Conservation (phyloP, 2,888 invertebrate genomes). For the Rhimphoctona megacephalus region DNA sequence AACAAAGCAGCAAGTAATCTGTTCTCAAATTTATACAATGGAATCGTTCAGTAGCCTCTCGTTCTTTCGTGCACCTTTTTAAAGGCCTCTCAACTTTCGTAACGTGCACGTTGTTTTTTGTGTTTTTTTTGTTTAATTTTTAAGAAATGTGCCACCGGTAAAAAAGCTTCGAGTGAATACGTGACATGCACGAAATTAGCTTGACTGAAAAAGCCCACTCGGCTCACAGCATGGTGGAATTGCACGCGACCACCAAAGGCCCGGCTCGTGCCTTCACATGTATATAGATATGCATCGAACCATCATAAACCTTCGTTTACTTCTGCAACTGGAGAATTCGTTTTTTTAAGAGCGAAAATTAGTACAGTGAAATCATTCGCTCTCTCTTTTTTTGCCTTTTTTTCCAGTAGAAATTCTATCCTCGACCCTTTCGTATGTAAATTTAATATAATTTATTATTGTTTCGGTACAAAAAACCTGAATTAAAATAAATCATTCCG, state of each 20-base stretch:
- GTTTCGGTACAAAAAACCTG: not conserved
- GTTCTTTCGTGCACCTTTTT: slow-evolving; percentile 53
- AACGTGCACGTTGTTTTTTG: not conserved
- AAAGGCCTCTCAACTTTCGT: slow-evolving; percentile 28
- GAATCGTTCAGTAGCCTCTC: slow-evolving; percentile 54
- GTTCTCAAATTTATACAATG: slow-evolving; percentile 49
- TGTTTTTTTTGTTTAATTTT: slow-evolving; percentile 34
- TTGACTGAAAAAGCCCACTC: slow-evolving; percentile 54
- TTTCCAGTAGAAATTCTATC: not conserved
- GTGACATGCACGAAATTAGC: slow-evolving; percentile 70
- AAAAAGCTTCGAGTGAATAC: slow-evolving; percentile 56
- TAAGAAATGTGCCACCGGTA: slow-evolving; percentile 16
- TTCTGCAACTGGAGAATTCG: slow-evolving; percentile 19
- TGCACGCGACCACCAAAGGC: slow-evolving; percentile 60
- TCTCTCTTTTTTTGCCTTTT: not conserved
- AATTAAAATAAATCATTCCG: not conserved
- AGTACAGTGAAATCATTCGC: not conserved
- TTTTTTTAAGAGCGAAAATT: slow-evolving; percentile 11
- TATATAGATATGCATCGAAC: slow-evolving; percentile 16
- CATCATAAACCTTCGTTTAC: not conserved
- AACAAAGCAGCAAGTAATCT: slow-evolving; percentile 46
- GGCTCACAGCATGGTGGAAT: slow-evolving; percentile 35
- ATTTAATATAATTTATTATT: not conserved
- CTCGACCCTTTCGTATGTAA: not conserved
- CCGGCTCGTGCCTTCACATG: slow-evolving; percentile 3